phyloP scores from a whole-genome alignment of 2,113 vertebrate genomes.

The Misgurnus anguillicaudatus region DNA sequence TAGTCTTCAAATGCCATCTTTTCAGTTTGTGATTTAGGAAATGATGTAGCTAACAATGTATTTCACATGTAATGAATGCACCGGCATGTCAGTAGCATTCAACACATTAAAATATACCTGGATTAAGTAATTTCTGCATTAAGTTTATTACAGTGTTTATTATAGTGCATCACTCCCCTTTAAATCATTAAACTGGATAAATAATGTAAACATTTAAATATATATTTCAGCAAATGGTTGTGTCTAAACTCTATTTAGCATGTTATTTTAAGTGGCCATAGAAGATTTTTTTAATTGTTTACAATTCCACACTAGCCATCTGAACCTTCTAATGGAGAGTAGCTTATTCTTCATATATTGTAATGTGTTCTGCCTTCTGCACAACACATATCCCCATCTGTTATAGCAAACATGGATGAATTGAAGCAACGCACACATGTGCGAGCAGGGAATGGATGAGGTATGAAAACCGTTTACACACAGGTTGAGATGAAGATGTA shows the following conservation, averaged over 20 bases:
- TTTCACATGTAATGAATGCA: not conserved
- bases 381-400: not conserved
- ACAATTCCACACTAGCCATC: too few species aligned
- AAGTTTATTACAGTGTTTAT: too few species aligned
- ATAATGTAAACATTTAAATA: too few species aligned
- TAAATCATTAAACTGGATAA: too few species aligned
- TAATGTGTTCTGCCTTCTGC: not conserved
- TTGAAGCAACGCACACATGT: not conserved
- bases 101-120: not conserved
- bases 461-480: slow-evolving; percentile 1
- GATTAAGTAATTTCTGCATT: not conserved
- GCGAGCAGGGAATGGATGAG: slow-evolving; percentile 8
- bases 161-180: too few species aligned
- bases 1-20: slow-evolving; percentile 18
- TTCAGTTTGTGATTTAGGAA: slow-evolving; percentile 1
- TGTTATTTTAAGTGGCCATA: too few species aligned
- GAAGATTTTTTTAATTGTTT: too few species aligned
- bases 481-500: slow-evolving; percentile 21
- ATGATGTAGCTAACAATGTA: not conserved
- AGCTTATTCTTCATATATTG: too few species aligned
- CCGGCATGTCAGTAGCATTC: not conserved
- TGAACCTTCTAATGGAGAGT: too few species aligned
- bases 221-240: too few species aligned
- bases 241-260: too few species aligned
- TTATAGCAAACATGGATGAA: not conserved